These are phyloP conservation scores for Ephestia elutella DNA, from an alignment of 1,140 invertebrate species.

Conservation along the genomic window DNA sequence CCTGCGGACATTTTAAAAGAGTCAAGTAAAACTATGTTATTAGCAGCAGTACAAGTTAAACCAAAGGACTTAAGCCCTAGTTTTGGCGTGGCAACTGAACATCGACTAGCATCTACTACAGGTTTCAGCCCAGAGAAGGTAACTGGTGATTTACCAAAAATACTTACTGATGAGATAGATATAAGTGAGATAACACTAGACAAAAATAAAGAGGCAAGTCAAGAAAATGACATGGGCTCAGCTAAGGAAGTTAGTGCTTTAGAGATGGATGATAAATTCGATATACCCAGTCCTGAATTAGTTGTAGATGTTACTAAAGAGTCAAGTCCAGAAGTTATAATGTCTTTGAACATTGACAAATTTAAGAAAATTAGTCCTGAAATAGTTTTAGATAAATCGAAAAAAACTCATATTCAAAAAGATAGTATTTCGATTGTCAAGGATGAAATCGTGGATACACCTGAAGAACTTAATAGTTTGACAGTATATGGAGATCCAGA, in stretches of 20 bases:
- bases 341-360: background rate
- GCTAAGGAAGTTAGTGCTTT: no score
- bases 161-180: no score
- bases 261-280: no score
- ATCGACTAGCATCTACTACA: no score
- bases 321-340: no score
- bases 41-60: background rate
- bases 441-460: background rate
- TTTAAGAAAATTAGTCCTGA: background rate
- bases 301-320: no score
- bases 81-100: background rate
- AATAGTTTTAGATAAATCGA: background rate
- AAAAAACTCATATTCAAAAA: background rate
- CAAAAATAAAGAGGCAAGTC: background rate
- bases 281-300: no score
- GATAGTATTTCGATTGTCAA: background rate
- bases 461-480: background rate
- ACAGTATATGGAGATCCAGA: constrained; percentile 32
- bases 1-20: background rate
- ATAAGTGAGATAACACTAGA: background rate
- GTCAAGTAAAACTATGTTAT: no score
- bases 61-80: background rate
- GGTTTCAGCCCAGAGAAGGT: no score
- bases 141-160: no score
- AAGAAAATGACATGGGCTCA: no score